Conservation (phyloP, 2,113 vertebrate species). For the Polypterus bichir region DNA sequence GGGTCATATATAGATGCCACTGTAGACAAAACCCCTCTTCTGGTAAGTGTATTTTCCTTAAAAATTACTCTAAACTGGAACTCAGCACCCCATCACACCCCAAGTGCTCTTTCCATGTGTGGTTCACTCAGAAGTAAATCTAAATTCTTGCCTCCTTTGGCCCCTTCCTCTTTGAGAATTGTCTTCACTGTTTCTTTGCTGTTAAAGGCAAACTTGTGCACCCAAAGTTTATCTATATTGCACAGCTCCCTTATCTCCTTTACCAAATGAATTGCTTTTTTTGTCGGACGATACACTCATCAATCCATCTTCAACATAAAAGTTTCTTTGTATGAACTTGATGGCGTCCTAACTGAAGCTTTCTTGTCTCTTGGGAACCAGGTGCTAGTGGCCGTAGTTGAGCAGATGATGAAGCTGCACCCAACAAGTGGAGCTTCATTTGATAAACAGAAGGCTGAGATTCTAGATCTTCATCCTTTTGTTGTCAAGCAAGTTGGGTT, state of each 20-base stretch:
- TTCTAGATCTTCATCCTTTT: neutral
- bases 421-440: too few species aligned
- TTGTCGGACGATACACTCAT: neutral
- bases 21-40: constrained; percentile 15
- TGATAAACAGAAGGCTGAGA: too few species aligned
- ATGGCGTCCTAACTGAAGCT: too few species aligned
- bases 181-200: constrained; percentile 5
- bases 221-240: constrained; percentile 9
- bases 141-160: constrained; percentile 6
- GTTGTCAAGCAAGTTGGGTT: constrained; percentile 13
- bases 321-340: too few species aligned
- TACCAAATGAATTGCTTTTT: too few species aligned
- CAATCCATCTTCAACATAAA: too few species aligned
- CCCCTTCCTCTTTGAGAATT: constrained; percentile 17
- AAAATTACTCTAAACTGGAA: constrained; percentile 13
- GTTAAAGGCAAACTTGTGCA: constrained; percentile 20
- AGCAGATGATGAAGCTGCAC: too few species aligned
- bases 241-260: neutral
- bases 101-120: constrained; percentile 15
- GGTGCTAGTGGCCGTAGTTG: too few species aligned
- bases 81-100: constrained; percentile 6
- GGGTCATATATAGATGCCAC: constrained; percentile 11
- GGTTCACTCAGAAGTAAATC: constrained; percentile 15
- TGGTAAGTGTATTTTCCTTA: constrained; percentile 9
- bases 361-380: too few species aligned